These are phyloP conservation scores for Takifugu rubripes DNA, from an alignment of 2,797 vertebrate genomes.

Conservation along the genomic window DNA sequence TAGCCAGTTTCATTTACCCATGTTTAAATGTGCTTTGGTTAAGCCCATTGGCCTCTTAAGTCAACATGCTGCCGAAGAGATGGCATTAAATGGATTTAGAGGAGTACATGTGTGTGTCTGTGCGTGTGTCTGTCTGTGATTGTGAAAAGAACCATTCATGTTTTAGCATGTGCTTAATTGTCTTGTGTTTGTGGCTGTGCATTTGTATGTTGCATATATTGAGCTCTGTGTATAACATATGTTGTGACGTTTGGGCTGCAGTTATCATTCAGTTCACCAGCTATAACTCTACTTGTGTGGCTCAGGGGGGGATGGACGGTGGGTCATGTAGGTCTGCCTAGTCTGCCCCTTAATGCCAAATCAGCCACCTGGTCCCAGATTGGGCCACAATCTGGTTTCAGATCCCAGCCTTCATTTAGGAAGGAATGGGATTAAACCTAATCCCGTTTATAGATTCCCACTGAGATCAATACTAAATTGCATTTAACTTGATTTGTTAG, in stretches of 20 bases:
- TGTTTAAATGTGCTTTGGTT: slow-evolving; percentile 74
- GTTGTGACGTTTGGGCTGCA: not conserved
- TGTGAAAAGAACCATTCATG: slow-evolving; percentile 4
- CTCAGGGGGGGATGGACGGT: slow-evolving; percentile 7
- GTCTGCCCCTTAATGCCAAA: slow-evolving; percentile 67
- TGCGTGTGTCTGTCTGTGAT: slow-evolving; percentile 4
- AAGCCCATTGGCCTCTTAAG: slow-evolving; percentile 75
- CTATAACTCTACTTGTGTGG: slow-evolving; percentile 7
- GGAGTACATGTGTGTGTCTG: slow-evolving; percentile 21
- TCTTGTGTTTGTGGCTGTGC: slow-evolving; percentile 24
- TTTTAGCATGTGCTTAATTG: slow-evolving; percentile 25
- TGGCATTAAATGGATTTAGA: slow-evolving; percentile 75
- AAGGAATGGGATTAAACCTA: slow-evolving; percentile 72
- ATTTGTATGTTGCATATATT: slow-evolving; percentile 24
- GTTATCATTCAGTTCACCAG: slow-evolving; percentile 1
- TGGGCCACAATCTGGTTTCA: slow-evolving; percentile 64
- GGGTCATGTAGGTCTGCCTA: slow-evolving; percentile 61
- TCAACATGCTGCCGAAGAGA: slow-evolving; percentile 74
- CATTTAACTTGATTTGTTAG: slow-evolving; percentile 71
- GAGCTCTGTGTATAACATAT: not conserved
- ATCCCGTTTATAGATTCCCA: slow-evolving; percentile 74
- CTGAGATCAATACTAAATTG: slow-evolving; percentile 74
- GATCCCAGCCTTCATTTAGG: slow-evolving; percentile 60
- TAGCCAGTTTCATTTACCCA: slow-evolving; percentile 66
- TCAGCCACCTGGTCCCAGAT: slow-evolving; percentile 73